Evolutionary conservation across 2,113 vertebrate species (phyloP), one percentile per base, ranked within the genome.

Genomic region (Salvelinus fontinalis): DNA sequence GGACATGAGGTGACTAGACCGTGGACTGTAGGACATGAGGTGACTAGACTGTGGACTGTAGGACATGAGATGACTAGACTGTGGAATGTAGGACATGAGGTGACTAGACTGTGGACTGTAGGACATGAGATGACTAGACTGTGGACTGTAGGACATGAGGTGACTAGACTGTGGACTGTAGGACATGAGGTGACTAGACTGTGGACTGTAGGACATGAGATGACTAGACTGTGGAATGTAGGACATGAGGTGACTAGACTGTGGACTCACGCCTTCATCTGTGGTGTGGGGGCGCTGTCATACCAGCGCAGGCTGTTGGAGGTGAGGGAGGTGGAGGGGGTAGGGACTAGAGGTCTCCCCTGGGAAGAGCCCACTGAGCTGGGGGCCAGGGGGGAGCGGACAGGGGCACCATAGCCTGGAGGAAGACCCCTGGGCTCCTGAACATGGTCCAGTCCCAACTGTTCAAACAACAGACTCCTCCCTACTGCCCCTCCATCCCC

Each of bases 211-310:
- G 31, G 31, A 31, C 31, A 31, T 31, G 31, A 31, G 31, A 0
- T 31, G 5, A 60, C 48, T 9, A 51, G 1, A n/a, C n/a, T 22
- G 4, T 54, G 51, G 16, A 54, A 14, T 20, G 44, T 48, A 54
- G 18, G 22, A 67, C 11, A 34, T 7, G 1, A 9, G 24, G 12
- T 5, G 22, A 18, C 24, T 39, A 67, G 18, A 27, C 2, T 18
- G 34, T 79, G 81, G 75, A 97, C 97, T 98, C 94, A 99, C 98
- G 91, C 93, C 90, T 95, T 95, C 92, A 95, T 96, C 85, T 98
- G 96, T 86, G 94, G 88, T 81, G 94, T 94, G 27, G 96, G 93
- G 77, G 94, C 95, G 79, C 92, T 96, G 82, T 97, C 95, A 88
- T 95, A 99, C 97, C 96, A 99, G 82, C 89, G 93, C 74, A 93